phyloP scores from a whole-genome alignment of 2,797 vertebrate species.

The Gymnodraco acuticeps region DNA sequence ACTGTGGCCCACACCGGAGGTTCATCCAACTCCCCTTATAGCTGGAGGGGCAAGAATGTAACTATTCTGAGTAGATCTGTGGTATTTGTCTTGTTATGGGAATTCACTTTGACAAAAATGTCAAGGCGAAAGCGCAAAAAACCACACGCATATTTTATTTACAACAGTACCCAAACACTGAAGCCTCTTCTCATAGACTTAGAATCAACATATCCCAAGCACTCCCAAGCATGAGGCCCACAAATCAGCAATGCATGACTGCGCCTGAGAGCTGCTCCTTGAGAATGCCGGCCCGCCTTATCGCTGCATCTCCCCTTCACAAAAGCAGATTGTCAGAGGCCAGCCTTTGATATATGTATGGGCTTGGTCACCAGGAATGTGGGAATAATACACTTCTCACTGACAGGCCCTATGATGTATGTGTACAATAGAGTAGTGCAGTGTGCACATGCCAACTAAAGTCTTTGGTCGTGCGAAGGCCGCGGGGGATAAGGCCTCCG shows the following conservation, averaged over 20 bases:
- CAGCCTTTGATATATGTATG: constrained; percentile 79
- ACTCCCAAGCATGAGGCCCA: constrained; percentile 64
- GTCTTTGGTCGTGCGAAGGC: constrained; percentile 49
- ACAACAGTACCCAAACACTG: constrained; percentile 56
- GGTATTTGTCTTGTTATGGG: constrained; percentile 24
- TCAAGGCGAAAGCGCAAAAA: constrained; percentile 41
- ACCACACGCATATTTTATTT: constrained; percentile 65
- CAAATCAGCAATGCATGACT: constrained; percentile 81
- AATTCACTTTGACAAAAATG: constrained; percentile 44
- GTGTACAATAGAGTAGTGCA: constrained; percentile 50
- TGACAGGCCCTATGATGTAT: constrained; percentile 71
- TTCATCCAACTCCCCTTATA: constrained; percentile 32
- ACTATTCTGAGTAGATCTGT: constrained; percentile 38
- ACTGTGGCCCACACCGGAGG: constrained; percentile 19
- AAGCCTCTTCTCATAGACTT: constrained; percentile 52
- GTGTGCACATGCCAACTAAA: constrained; percentile 31
- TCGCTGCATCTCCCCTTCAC: constrained; percentile 72
- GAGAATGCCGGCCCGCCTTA: constrained; percentile 73
- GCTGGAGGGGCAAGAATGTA: constrained; percentile 36
- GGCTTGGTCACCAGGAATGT: constrained; percentile 81
- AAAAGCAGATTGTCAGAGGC: constrained; percentile 77
- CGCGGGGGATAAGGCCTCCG: constrained; percentile 45
- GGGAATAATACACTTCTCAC: constrained; percentile 77
- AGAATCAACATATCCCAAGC: constrained; percentile 60
- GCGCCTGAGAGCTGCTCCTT: constrained; percentile 70